Conservation (phyloP, 2,797 vertebrate genomes). For the Alca torda region DNA sequence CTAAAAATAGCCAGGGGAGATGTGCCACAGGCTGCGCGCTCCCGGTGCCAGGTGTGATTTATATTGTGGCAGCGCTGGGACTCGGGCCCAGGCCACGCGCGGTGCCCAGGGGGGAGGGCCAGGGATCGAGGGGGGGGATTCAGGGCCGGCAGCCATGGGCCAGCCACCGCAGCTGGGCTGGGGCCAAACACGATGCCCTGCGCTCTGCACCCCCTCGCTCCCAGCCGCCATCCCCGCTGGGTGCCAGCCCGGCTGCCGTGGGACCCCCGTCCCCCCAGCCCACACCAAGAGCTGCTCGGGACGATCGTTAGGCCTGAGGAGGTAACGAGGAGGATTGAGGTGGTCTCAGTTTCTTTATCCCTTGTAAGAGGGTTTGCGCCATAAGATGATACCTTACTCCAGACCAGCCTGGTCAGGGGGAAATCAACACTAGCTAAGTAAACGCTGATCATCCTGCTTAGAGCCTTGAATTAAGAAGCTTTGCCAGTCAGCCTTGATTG, state of each 20-base stretch:
- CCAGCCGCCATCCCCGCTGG: fast-evolving
- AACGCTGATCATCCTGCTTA: constrained; percentile 61
- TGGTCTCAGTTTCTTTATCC: constrained; percentile 55
- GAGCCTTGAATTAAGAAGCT: constrained; percentile 70
- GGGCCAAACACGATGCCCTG: not conserved
- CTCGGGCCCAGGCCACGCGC: not conserved
- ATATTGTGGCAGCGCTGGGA: not conserved
- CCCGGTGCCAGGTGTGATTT: not conserved
- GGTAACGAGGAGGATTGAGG: not conserved
- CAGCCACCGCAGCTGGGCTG: not conserved
- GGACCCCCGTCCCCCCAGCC: not conserved
- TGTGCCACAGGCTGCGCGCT: not conserved
- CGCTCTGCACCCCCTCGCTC: not conserved
- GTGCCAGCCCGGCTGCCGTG: not conserved
- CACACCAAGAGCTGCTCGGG: fast-evolving
- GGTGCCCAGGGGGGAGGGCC: not conserved
- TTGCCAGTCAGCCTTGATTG: constrained; percentile 49
- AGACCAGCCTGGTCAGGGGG: constrained; percentile 29
- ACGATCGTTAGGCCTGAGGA: not conserved
- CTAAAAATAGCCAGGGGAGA: constrained; percentile 38
- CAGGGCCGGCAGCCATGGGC: fast-evolving
- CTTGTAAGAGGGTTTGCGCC: constrained; percentile 53
- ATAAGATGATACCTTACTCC: constrained; percentile 15
- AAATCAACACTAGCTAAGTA: constrained; percentile 55
- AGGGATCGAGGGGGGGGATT: fast-evolving